Base-by-base conservation (phyloP, 1,140 invertebrate genomes). In the Sarcophaga peregrina region DNA sequence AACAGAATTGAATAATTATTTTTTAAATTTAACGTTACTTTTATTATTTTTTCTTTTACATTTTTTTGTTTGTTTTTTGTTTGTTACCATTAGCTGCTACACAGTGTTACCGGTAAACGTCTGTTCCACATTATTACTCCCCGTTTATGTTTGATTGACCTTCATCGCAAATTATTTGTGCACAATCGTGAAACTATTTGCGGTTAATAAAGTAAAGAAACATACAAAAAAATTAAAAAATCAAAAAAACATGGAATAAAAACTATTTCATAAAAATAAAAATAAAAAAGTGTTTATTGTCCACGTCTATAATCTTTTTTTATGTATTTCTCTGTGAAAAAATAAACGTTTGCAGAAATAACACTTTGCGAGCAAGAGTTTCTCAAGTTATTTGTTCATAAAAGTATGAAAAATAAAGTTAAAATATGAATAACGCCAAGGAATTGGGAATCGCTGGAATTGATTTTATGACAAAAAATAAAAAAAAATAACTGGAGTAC, bases 211-310 rank as follows among this genome's bases (percentile, higher is more conserved):
- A 68, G 20, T 68, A 68, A 68, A 20, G n/a, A 68, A 68, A 68
- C 15, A 62, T 6, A 13, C 54, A 52, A 52, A n/a, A 8, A 68
- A 20, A n/a, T n/a, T n/a, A 68, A 17, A 68, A 68, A 68, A 68
- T 8, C 3, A 25, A 25, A 15, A 52, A 8, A n/a, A 78, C 75
- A 78, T 78, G 25, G 4, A 37, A 37, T 37, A 37, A 37, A 37
- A 37, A n/a, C n/a, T 37, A 37, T 37, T 37, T 37, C 25, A 37
- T 78, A 52, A 78, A 10, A 78, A 20, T 20, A 50, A 20, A 50
- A 78, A n/a, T n/a, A 78, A 20, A 78, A 50, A 52, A 9, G 47
- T 47, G 75, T 78, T 78, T 78, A 78, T 78, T 78, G 75, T 52
- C 75, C 75, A 78, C 75, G 47, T 48, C 48, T 78, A 50, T 78